Evolutionary conservation across 2,797 vertebrate genomes (phyloP), one percentile per base, ranked within the genome.

Genomic region (Urosaurus nigricauda): DNA sequence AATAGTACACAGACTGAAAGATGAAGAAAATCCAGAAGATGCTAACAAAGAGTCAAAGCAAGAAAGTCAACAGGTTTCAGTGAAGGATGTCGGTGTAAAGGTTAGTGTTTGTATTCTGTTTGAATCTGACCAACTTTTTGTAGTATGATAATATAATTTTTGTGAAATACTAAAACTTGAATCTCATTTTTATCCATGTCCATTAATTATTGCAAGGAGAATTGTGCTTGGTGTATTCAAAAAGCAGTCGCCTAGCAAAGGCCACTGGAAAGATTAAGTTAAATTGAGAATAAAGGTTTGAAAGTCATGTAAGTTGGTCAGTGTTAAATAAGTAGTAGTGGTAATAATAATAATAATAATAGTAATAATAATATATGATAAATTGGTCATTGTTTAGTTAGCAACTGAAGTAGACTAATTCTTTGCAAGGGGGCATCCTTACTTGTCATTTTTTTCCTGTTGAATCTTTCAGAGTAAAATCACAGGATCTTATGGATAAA

Each of bases 1-100:
- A 1, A 98, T 99, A 93, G 98, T 99, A 82, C 98, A 99, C 90
- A 96, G 98, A 91, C 97, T 99, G 83, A 99, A 98, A 96, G 98
- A 99, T 95, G 99, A 99, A 88, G 99, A 98, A 90, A 98, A 97
- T 0, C 91, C 95, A 32, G 98, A 98, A 19, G 98, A 98, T 93
- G 94, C 93, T 2, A 96, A 96, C 37, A 98, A 95, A 94, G 98
- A 98, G 16, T 79, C 96, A 89, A 98, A 97, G 92, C 89, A 88
- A 19, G 98, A 99, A 95, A 96, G 96, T 89, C 98, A 98, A 93
- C 96, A 97, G 86, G 95, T 98, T 75, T 97, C 97, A 77, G 97
- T 98, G 90, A 98, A 98, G 95, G 98, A 98, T 89, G 96, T 98
- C 51, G 97, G 97, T 71, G 97, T 99, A 85, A 99, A 99, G 98